Conservation (phyloP, 2,888 invertebrate genomes). For the Agonopterix arenella region DNA sequence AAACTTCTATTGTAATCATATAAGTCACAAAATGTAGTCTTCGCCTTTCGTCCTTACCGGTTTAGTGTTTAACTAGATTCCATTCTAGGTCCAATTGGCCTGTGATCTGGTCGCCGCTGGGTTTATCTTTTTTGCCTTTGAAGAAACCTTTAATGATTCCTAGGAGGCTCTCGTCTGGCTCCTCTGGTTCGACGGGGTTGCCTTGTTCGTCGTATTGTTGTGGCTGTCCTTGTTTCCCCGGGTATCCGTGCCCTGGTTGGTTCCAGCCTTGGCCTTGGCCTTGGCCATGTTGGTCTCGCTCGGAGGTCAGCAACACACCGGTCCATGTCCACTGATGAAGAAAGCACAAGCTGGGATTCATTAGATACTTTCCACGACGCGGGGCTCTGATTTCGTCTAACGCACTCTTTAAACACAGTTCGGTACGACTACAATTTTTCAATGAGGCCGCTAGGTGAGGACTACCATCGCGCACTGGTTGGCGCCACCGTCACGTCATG, state of each 20-base stretch:
- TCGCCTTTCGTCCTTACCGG: neutral
- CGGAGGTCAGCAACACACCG: constrained; percentile 27
- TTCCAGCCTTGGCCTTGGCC: neutral
- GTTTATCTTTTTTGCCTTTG: constrained; percentile 31
- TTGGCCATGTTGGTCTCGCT: constrained; percentile 9
- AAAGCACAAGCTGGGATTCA: constrained; percentile 72
- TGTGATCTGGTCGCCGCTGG: constrained; percentile 28
- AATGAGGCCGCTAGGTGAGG: too few species aligned
- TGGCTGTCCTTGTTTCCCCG: constrained; percentile 3
- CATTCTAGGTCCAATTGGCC: constrained; percentile 6
- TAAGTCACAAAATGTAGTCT: constrained; percentile 2
- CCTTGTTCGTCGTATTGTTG: constrained; percentile 3
- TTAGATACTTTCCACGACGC: constrained; percentile 55
- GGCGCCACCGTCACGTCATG: too few species aligned
- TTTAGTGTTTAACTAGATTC: constrained; percentile 2
- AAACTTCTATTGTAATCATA: neutral
- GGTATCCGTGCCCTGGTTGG: neutral
- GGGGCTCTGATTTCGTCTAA: constrained; percentile 69
- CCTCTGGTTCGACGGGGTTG: constrained; percentile 20
- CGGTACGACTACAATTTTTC: too few species aligned
- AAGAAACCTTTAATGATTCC: constrained; percentile 48
- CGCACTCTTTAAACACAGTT: constrained; percentile 35
- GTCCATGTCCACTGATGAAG: constrained; percentile 54
- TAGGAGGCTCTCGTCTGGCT: constrained; percentile 32
- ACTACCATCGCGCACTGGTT: too few species aligned